These are phyloP conservation scores for Barnardius zonarius DNA, from an alignment of 2,113 vertebrate species.

Conservation along the genomic window DNA sequence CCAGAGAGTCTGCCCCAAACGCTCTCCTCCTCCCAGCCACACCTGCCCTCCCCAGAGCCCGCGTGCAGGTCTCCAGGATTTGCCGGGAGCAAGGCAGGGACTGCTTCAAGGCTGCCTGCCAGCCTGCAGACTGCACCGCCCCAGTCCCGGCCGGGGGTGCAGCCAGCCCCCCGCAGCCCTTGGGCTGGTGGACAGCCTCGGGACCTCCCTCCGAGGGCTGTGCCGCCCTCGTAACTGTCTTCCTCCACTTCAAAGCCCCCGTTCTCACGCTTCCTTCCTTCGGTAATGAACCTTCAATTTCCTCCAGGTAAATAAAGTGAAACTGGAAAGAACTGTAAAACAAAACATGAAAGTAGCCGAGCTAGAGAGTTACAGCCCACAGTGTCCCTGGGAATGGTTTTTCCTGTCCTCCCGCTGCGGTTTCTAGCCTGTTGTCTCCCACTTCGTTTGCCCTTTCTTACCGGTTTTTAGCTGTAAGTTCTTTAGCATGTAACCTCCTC, in stretches of 20 bases:
- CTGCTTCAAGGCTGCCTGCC: accelerated
- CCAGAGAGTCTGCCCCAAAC: accelerated
- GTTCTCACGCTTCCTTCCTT: neutral
- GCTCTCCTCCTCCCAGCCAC: neutral
- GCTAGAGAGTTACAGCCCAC: neutral
- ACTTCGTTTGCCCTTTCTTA: neutral
- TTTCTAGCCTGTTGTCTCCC: neutral
- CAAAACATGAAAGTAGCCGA: neutral
- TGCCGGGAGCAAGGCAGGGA: neutral
- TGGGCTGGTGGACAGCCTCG: neutral
- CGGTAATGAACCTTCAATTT: neutral
- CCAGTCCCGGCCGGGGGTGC: neutral
- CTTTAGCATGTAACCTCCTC: neutral
- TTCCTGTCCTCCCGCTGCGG: neutral
- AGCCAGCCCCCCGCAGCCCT: neutral
- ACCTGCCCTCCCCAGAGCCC: accelerated
- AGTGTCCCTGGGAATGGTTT: neutral
- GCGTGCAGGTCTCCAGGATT: accelerated
- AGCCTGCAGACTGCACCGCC: too few species aligned
- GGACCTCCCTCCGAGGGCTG: neutral
- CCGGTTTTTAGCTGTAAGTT: neutral
- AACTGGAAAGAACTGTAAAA: slow-evolving; percentile 16
- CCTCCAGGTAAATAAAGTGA: slow-evolving; percentile 31
- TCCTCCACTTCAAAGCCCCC: neutral
- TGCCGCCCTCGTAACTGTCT: neutral